Evolutionary conservation across 2,888 invertebrate genomes (phyloP), one percentile per base, ranked within the genome.

Genomic region (Acleris emargana): DNA sequence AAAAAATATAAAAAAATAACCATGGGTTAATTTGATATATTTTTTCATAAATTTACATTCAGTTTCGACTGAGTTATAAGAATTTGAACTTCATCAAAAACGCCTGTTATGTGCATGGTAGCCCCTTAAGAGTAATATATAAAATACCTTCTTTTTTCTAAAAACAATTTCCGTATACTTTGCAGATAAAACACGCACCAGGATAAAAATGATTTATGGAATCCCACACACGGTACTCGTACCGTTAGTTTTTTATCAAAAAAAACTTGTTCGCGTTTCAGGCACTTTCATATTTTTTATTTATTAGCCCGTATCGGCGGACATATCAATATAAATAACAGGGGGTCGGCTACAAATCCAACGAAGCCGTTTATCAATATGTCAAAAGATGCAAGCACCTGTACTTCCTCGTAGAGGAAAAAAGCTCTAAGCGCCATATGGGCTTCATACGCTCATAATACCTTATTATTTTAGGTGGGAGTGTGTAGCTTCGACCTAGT

Each of bases 241-340:
- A 54, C 32, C 32, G 38, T n/a, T 54, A 62, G 47, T 45, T 62
- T 62, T 62, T 47, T 62, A 62, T 53, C 54, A 49, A 38, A 49
- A 54, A 49, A 54, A 17, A n/a, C 16, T 45, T 45, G 45, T 53
- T 70, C 76, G 72, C 67, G 68, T 79, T 79, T 81, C 81, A 77
- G 76, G 76, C 75, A 76, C 64, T 53, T 58, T 47, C 47, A 64
- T 64, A 54, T 53, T 28, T 54, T 57, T 62, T 62, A 62, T 62
- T 62, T 55, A 57, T 62, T 62, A 57, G 57, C 49, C 57, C 18
- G 62, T 62, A 51, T 52, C 64, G 42, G 18, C 47, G 25, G 28
- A 42, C 58, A 64, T 58, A 59, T 58, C 58, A 25, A 64, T 64
- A 53, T 63, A 52, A 58, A 58, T 58, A 64, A 64, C 63, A 54